phyloP scores from a whole-genome alignment of 2,113 vertebrate genomes.

The Semicossyphus pulcher region DNA sequence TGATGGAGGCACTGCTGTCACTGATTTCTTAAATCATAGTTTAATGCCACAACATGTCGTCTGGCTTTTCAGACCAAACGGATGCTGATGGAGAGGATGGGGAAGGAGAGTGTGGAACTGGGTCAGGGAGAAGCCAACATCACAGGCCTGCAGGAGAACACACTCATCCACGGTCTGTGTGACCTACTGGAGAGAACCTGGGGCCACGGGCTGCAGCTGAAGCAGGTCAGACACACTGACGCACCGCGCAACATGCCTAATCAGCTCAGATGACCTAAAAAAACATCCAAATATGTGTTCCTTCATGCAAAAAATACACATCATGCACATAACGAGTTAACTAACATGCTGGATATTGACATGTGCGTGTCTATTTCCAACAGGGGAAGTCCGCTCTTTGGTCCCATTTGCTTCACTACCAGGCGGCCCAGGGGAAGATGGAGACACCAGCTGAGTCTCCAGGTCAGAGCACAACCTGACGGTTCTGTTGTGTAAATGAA shows the following conservation, averaged over 20 bases:
- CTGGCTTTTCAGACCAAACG: conserved; percentile 89
- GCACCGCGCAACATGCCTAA: not conserved
- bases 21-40: not conserved
- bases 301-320: conserved; percentile 4
- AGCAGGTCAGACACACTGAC: conserved; percentile 86
- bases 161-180: conserved; percentile 92
- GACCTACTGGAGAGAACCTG: conserved; percentile 97
- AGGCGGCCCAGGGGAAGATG: conserved; percentile 90
- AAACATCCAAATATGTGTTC: not conserved
- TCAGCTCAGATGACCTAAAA: conserved; percentile 25
- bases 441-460: conserved; percentile 87
- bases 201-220: conserved; percentile 96
- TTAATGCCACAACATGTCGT: not conserved
- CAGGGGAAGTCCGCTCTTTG: conserved; percentile 97
- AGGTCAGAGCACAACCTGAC: conserved; percentile 80
- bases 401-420: conserved; percentile 97
- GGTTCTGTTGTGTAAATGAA: not conserved
- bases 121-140: conserved; percentile 96
- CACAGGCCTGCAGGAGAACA: conserved; percentile 95
- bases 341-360: not conserved
- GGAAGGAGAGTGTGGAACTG: conserved; percentile 92
- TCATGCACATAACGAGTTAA: not conserved
- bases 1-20: not conserved
- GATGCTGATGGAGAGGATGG: conserved; percentile 99
- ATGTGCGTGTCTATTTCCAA: conserved; percentile 15